Evolutionary conservation across 2,113 vertebrate genomes (phyloP).

Genomic region (Nestor notabilis): DNA sequence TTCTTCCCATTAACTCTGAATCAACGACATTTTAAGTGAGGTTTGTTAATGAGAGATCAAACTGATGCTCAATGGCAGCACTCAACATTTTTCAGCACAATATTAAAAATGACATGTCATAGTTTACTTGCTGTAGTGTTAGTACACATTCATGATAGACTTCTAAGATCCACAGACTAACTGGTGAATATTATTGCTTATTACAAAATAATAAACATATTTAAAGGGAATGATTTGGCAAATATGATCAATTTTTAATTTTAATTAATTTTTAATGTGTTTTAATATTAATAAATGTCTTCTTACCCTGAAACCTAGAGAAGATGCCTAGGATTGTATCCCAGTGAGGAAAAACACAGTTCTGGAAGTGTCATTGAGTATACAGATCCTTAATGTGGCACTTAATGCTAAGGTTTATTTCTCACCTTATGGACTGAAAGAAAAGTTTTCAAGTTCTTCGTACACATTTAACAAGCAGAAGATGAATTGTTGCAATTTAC

Average conservation of each 20-base stretch:
- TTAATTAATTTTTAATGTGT: neutral
- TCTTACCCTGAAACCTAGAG: neutral
- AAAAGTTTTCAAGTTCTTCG: neutral
- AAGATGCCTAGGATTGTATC: neutral
- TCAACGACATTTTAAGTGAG: neutral
- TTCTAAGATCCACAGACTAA: neutral
- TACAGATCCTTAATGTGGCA: neutral
- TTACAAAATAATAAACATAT: neutral
- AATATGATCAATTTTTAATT: neutral
- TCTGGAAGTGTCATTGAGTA: neutral
- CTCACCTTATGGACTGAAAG: neutral
- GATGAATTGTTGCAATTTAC: neutral
- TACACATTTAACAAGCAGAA: neutral
- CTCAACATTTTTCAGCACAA: neutral
- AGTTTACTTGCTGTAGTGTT: neutral
- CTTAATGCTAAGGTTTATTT: neutral
- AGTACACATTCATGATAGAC: neutral
- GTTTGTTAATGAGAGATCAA: conserved; percentile 7
- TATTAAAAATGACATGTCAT: neutral
- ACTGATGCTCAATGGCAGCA: neutral
- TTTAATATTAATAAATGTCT: neutral
- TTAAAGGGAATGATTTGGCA: neutral
- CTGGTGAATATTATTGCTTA: neutral
- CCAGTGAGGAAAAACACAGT: neutral
- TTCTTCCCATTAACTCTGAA: neutral